These are phyloP conservation scores for Nematostella vectensis DNA, from an alignment of 92 coral and sea anemone species.

Conservation along the genomic window DNA sequence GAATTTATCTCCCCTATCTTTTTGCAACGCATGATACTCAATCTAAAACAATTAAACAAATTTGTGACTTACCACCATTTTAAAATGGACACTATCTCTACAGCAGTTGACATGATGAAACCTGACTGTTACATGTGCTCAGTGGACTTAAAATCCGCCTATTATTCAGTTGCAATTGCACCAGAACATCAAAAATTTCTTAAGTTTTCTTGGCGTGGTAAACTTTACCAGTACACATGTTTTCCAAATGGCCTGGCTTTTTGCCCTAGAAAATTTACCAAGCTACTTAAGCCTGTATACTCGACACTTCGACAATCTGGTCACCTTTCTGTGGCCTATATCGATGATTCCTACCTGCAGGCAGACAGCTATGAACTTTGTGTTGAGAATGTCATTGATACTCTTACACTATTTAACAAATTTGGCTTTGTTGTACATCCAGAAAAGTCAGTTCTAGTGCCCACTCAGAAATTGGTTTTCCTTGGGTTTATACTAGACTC, in stretches of 20 bases:
- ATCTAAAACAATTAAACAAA: slow-evolving; percentile 20
- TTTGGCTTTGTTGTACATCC: neutral
- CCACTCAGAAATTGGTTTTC: neutral
- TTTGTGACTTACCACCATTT: slow-evolving; percentile 18
- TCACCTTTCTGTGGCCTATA: slow-evolving; percentile 7
- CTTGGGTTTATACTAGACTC: neutral
- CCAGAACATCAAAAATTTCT: slow-evolving; percentile 20
- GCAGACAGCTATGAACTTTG: neutral
- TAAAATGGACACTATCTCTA: slow-evolving; percentile 33
- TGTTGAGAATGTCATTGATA: neutral
- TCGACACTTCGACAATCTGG: slow-evolving; percentile 10
- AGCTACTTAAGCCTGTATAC: slow-evolving; percentile 9
- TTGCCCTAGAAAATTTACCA: slow-evolving; percentile 21
- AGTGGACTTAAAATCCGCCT: slow-evolving; percentile 28
- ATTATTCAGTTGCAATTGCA: slow-evolving; percentile 22
- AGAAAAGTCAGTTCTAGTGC: neutral
- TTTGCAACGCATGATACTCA: slow-evolving; percentile 1
- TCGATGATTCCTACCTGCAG: neutral
- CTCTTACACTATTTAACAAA: neutral
- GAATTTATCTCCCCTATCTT: slow-evolving; percentile 2
- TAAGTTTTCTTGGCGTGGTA: slow-evolving; percentile 12
- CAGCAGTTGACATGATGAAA: slow-evolving; percentile 24
- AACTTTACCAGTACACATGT: slow-evolving; percentile 1
- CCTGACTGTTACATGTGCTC: slow-evolving; percentile 40
- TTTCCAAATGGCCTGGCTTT: slow-evolving; percentile 21